Base-by-base conservation (phyloP, 2,888 invertebrate species). In the Lasioglossum leucozonium region DNA sequence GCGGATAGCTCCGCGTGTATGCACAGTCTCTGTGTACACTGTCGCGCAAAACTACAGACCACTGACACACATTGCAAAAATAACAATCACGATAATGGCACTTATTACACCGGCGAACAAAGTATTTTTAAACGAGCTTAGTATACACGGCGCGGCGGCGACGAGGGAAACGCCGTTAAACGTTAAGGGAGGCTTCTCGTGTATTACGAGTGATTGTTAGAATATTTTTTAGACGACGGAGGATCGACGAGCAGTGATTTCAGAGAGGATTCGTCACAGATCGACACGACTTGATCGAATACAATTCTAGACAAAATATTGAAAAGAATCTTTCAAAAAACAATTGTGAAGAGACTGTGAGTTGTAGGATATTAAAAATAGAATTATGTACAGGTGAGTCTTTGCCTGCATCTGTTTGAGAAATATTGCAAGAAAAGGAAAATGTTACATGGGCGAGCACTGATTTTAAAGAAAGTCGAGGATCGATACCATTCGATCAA, bases 1-100 rank as follows among this genome's bases (percentile, higher is more conserved):
- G 37, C 40, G 62, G 73, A 87, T 85, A 76, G 71, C 86, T 83
- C 71, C 79, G 80, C 47, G 78, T 76, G 87, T 37, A 34, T 67
- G 84, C 82, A 85, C 75, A 86, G 82, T 84, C 37, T 26, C 18
- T 18, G 10, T 34, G 11, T 37, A 1, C n/a, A n/a, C 40, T 34
- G 37, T 11, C 37, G 40, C 22, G 8, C 40, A 42, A 13, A 69
- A 40, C 40, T 69, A 13, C 69, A n/a, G 40, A 40, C n/a, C 10
- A 67, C 65, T 37, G 65, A 67, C 65, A 22, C 34, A 22, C 22
- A 67, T 67, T 37, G 22, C 67, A 67, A 34, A 34, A 37, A 67
- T 37, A 22, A 18, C 34, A 34, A 34, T 65, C 62, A 30, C 30
- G 65, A 10, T 65, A 65, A 65, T 22, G 22, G 22, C 34, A 34